phyloP scores from a whole-genome alignment of 1,140 invertebrate species.

The Lordiphosa stackelbergi region DNA sequence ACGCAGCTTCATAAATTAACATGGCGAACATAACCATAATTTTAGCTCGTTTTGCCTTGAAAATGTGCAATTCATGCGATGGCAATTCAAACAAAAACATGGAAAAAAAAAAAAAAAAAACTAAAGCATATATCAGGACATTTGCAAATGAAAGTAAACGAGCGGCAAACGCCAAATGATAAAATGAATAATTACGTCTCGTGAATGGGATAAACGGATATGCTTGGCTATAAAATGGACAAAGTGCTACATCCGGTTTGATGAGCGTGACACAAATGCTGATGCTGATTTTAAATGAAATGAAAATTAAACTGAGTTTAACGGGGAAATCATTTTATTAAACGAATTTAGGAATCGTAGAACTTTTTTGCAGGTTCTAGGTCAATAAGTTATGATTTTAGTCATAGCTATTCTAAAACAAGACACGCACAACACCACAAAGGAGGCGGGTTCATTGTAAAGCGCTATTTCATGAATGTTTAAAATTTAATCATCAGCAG shows the following conservation, averaged over 20 bases:
- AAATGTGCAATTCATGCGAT: slow-evolving; percentile 61
- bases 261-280: slow-evolving; percentile 21
- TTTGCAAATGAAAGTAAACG: slow-evolving; percentile 15
- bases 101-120: slow-evolving; percentile 20
- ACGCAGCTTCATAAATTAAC: slow-evolving; percentile 2
- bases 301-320: background rate
- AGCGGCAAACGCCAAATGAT: slow-evolving; percentile 30
- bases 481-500: too few species aligned
- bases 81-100: slow-evolving; percentile 52
- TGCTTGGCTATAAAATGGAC: slow-evolving; percentile 17
- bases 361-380: too few species aligned
- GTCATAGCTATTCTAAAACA: too few species aligned
- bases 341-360: too few species aligned
- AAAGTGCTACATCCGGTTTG: slow-evolving; percentile 32
- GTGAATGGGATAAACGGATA: slow-evolving; percentile 22
- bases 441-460: too few species aligned
- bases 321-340: too few species aligned
- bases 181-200: slow-evolving; percentile 46
- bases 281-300: slow-evolving; percentile 6
- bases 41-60: slow-evolving; percentile 38
- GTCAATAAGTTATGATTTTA: too few species aligned
- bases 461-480: too few species aligned
- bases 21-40: slow-evolving; percentile 50
- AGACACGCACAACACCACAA: too few species aligned
- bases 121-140: slow-evolving; percentile 36